Evolutionary conservation across 2,888 invertebrate species (phyloP).

Genomic region (Aleiodes alternator): DNA sequence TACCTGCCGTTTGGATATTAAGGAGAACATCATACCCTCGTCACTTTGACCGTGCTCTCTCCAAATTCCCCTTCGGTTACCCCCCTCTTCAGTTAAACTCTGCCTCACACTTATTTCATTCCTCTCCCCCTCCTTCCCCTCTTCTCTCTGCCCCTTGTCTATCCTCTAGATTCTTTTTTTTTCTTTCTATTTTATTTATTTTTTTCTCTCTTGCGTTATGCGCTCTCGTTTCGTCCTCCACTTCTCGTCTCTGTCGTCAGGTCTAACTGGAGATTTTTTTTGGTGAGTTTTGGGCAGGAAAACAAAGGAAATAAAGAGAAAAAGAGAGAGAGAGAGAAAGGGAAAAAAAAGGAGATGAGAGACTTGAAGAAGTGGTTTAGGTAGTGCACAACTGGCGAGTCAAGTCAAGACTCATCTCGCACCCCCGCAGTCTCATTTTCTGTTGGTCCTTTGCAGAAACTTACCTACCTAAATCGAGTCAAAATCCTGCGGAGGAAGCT

Average conservation of each 20-base stretch:
- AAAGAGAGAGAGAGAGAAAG: slow-evolving; percentile 27
- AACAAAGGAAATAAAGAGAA: slow-evolving; percentile 34
- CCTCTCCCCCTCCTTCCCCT: slow-evolving; percentile 18
- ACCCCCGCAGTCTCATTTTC: slow-evolving; percentile 30
- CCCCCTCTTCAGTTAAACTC: slow-evolving; percentile 10
- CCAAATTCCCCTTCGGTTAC: slow-evolving; percentile 2
- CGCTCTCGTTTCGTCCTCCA: slow-evolving; percentile 55
- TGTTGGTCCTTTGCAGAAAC: background rate
- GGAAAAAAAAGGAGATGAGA: slow-evolving; percentile 27
- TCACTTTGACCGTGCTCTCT: slow-evolving; percentile 68
- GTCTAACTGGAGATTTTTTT: slow-evolving; percentile 54
- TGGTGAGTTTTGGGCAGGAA: slow-evolving; percentile 30
- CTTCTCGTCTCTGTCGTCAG: slow-evolving; percentile 50
- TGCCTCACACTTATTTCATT: slow-evolving; percentile 58
- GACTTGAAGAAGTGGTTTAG: slow-evolving; percentile 4
- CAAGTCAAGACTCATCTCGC: slow-evolving; percentile 26
- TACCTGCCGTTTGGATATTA: slow-evolving; percentile 74
- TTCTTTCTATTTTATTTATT: background rate
- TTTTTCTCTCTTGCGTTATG: slow-evolving; percentile 24
- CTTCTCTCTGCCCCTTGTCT: background rate
- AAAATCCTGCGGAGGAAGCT: background rate
- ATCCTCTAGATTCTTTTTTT: slow-evolving; percentile 18
- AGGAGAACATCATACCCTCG: slow-evolving; percentile 75
- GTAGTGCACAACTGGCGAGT: slow-evolving; percentile 39
- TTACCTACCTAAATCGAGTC: background rate